phyloP scores from a whole-genome alignment of 1,140 invertebrate species.

The Pseudomyrmex cubaensis region DNA sequence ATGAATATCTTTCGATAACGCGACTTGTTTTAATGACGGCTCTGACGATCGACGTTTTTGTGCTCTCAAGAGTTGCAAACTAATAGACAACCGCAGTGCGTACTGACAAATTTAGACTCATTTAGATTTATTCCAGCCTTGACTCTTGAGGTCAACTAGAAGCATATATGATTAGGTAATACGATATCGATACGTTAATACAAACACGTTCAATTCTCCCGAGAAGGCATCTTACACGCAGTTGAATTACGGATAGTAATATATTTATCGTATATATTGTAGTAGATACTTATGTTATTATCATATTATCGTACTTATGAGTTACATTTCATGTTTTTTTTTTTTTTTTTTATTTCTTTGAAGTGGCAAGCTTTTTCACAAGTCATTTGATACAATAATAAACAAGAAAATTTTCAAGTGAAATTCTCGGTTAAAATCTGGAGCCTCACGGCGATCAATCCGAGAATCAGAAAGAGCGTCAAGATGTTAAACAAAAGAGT shows the following conservation, averaged over 20 bases:
- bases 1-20: too few species aligned
- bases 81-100: too few species aligned
- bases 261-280: neutral
- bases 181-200: neutral
- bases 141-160: conserved; percentile 8
- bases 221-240: neutral
- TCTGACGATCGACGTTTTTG: too few species aligned
- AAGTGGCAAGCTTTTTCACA: too few species aligned
- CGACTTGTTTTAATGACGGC: too few species aligned
- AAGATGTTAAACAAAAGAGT: conserved; percentile 32
- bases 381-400: too few species aligned
- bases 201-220: conserved; percentile 9
- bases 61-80: neutral
- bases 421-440: conserved; percentile 57
- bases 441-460: conserved; percentile 57
- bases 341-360: neutral
- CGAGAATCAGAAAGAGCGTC: conserved; percentile 46
- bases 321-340: neutral
- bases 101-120: conserved; percentile 11
- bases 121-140: conserved; percentile 6
- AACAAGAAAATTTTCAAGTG: neutral
- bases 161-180: neutral
- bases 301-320: neutral
- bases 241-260: neutral
- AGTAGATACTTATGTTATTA: too few species aligned